phyloP scores from a whole-genome alignment of 2,797 vertebrate genomes.

The Squalus acanthias region DNA sequence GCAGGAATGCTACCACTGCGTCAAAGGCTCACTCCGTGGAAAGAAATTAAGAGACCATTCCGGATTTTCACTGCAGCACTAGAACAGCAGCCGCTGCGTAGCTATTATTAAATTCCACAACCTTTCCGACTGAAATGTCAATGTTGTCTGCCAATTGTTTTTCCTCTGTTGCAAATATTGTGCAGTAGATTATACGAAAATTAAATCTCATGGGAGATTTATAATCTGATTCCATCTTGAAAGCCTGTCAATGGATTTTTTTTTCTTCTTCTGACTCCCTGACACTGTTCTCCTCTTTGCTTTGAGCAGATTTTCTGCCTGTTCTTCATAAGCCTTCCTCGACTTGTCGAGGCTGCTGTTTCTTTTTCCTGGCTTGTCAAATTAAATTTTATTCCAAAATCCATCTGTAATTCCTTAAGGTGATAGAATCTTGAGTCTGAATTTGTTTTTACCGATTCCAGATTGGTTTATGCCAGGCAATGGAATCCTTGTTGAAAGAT shows the following conservation, averaged over 20 bases:
- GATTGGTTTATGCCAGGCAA: slow-evolving; percentile 54
- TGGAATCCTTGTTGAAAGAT: slow-evolving; percentile 43
- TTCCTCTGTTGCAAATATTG: slow-evolving; percentile 31
- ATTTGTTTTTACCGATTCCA: slow-evolving; percentile 45
- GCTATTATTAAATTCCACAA: slow-evolving; percentile 67
- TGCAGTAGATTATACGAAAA: slow-evolving; percentile 39
- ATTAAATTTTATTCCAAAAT: slow-evolving; percentile 54
- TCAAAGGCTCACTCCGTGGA: slow-evolving; percentile 27
- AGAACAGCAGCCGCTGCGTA: slow-evolving; percentile 54
- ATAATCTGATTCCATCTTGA: slow-evolving; percentile 52
- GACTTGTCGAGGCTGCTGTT: slow-evolving; percentile 39
- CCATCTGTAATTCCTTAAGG: slow-evolving; percentile 43
- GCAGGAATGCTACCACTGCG: too few species aligned
- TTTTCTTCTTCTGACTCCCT: slow-evolving; percentile 45
- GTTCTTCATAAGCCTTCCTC: slow-evolving; percentile 45
- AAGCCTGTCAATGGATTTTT: slow-evolving; percentile 44
- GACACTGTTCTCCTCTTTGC: slow-evolving; percentile 45
- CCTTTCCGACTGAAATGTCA: slow-evolving; percentile 66
- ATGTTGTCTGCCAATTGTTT: slow-evolving; percentile 50
- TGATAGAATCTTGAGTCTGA: slow-evolving; percentile 42
- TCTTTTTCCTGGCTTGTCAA: slow-evolving; percentile 45
- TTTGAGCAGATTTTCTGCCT: slow-evolving; percentile 50
- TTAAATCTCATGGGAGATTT: slow-evolving; percentile 49
- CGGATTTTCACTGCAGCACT: slow-evolving; percentile 51
- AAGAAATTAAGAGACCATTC: slow-evolving; percentile 62